Percentiles rank a stretch among this genome's conserved stretches.
phyloP scores from a whole-genome alignment of 2,888 invertebrate genomes.

The Dryobota labecula region DNA sequence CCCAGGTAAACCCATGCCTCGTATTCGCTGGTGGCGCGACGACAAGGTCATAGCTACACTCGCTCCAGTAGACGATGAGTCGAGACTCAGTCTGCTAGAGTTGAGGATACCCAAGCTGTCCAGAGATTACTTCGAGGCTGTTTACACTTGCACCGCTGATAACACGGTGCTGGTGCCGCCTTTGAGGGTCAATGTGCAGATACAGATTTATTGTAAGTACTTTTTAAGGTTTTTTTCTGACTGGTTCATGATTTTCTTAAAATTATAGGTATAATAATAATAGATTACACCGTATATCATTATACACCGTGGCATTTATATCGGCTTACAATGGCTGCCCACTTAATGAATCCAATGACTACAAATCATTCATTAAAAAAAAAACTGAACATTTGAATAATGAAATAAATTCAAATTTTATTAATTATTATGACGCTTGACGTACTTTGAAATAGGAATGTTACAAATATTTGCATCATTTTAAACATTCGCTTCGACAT shows the following conservation, averaged over 20 bases:
- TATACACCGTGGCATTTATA: too few relatives aligned
- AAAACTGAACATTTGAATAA: too few relatives aligned
- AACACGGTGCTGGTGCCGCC: constrained; percentile 93
- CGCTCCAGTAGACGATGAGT: constrained; percentile 81
- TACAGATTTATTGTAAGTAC: constrained; percentile 92
- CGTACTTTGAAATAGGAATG: too few relatives aligned
- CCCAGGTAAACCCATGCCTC: constrained; percentile 87
- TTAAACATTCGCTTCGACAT: too few relatives aligned
- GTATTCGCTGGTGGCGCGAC: constrained; percentile 87
- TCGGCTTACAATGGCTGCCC: too few relatives aligned
- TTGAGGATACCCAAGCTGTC: constrained; percentile 84
- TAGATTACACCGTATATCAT: too few relatives aligned
- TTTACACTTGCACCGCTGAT: constrained; percentile 93
- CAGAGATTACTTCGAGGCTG: constrained; percentile 92
- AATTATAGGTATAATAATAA: background rate
- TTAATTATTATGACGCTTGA: too few relatives aligned
- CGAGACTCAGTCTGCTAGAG: constrained; percentile 80
- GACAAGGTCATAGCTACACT: constrained; percentile 85
- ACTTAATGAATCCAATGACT: too few relatives aligned
- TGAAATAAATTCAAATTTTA: too few relatives aligned
- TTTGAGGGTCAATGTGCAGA: constrained; percentile 91
- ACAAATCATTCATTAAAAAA: too few relatives aligned
- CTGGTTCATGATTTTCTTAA: background rate
- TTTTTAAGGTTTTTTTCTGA: background rate
- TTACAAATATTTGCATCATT: too few relatives aligned